Conservation (phyloP, 2,888 invertebrate genomes). For the Alcis repandata region DNA sequence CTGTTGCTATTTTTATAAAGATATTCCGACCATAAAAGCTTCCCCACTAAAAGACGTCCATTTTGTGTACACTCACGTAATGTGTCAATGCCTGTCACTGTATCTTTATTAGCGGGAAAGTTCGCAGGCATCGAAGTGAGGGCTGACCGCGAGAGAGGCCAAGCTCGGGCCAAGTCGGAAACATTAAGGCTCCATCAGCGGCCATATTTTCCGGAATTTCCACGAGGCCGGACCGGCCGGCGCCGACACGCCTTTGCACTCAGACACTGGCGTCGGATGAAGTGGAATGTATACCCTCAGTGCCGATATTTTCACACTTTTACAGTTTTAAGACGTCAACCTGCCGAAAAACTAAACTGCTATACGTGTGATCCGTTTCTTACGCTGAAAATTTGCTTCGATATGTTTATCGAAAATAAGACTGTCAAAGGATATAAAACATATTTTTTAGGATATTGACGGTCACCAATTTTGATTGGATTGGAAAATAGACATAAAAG, state of each 20-base stretch:
- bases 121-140: slow-evolving; percentile 71
- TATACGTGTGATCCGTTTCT: slow-evolving; percentile 15
- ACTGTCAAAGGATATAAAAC: neutral
- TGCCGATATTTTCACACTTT: slow-evolving; percentile 76
- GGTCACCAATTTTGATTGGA: neutral
- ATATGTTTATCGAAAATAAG: neutral
- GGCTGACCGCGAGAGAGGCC: slow-evolving; percentile 77
- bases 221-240: slow-evolving; percentile 75
- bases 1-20: slow-evolving; percentile 20
- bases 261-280: slow-evolving; percentile 74
- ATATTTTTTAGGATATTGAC: neutral
- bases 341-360: slow-evolving; percentile 9
- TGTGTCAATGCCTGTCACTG: slow-evolving; percentile 53
- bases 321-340: slow-evolving; percentile 63
- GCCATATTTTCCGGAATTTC: slow-evolving; percentile 84
- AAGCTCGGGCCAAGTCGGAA: slow-evolving; percentile 71
- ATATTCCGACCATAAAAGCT: slow-evolving; percentile 32
- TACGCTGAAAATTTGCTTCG: neutral
- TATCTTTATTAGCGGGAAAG: slow-evolving; percentile 64
- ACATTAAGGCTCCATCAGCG: slow-evolving; percentile 84
- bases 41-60: slow-evolving; percentile 34
- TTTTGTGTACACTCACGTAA: slow-evolving; percentile 42
- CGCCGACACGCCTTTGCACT: slow-evolving; percentile 85
- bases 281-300: slow-evolving; percentile 76
- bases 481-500: slow-evolving; percentile 16